Conservation (phyloP, 2,797 vertebrate genomes). For the Rhynchotus rufescens region DNA sequence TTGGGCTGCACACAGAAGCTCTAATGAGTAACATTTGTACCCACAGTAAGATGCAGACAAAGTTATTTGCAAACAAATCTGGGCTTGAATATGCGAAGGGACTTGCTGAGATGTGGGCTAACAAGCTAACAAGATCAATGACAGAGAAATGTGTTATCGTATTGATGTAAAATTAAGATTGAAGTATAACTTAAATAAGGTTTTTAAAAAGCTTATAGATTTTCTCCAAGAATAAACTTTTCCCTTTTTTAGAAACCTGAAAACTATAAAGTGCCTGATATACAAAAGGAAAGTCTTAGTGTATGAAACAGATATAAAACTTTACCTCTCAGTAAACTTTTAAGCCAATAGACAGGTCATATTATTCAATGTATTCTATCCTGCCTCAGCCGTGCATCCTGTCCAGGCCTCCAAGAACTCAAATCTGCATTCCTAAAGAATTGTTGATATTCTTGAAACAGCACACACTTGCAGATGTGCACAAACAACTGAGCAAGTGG, state of each 20-base stretch:
- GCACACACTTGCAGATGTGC: background rate
- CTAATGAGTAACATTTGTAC: conserved; percentile 46
- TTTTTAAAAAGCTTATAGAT: background rate
- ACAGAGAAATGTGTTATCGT: background rate
- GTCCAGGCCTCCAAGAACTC: background rate
- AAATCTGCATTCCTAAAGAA: background rate
- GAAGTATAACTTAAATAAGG: background rate
- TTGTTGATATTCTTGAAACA: background rate
- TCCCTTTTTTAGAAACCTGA: background rate
- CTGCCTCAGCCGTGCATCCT: background rate
- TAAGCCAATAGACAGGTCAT: background rate
- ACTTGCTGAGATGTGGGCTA: conserved; percentile 10
- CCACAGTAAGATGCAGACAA: background rate
- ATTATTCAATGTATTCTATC: background rate
- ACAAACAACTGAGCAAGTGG: background rate
- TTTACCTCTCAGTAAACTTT: background rate
- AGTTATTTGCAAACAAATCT: conserved; percentile 40
- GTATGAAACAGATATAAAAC: background rate
- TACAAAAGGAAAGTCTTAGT: background rate
- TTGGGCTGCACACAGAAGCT: background rate
- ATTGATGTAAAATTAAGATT: background rate
- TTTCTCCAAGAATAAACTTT: background rate
- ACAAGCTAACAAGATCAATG: background rate
- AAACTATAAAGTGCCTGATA: background rate
- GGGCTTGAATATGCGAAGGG: background rate